Evolutionary conservation across 2,113 vertebrate genomes (phyloP), one percentile per base, ranked within the genome.

Genomic region (Mus pahari): DNA sequence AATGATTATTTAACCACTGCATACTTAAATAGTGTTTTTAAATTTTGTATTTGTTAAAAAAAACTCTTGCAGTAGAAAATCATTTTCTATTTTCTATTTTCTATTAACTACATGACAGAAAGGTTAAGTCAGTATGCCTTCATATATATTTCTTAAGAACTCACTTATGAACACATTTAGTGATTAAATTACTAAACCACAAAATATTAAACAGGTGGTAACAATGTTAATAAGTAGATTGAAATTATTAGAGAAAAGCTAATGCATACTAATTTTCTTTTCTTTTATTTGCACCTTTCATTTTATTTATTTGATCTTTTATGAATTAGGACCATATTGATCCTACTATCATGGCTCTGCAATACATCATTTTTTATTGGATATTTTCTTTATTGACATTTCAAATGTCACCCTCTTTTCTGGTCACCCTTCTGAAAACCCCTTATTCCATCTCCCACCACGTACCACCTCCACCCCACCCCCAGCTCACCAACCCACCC

Each of bases 41-140:
- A 70, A 70, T 20, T 39, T 17, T 20, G 20, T n/a, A 7, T 50
- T 45, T 50, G 74, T 33, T 77, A 77, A 48, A 77, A 17, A 71
- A n/a, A 71, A 71, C 6, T 95, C 7, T 64, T 50, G 53, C 13
- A 90, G 5, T 64, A 87, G 73, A 90, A 81, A 94, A 92, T 94
- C 5, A 88, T 86, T 94, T 87, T 92, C 42, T 84, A 42, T 86
- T 94, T 87, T 92, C 42, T 84, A 42, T 3, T 92, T 14, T 58
- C 79, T 22, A 73, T 3, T 91, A 11, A 73, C 26, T 91, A 79
- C 17, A 70, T 53, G 22, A 58, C 48, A 13, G 86, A n/a, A 91
- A 89, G 4, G 36, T 68, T 73, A 95, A 92, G 45, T 93, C 75
- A 89, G 82, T 55, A 50, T 5, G 19, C 55, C 17, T 95, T 75